Conservation (phyloP, 2,888 invertebrate species). For the Chaitophorus viminalis region DNA sequence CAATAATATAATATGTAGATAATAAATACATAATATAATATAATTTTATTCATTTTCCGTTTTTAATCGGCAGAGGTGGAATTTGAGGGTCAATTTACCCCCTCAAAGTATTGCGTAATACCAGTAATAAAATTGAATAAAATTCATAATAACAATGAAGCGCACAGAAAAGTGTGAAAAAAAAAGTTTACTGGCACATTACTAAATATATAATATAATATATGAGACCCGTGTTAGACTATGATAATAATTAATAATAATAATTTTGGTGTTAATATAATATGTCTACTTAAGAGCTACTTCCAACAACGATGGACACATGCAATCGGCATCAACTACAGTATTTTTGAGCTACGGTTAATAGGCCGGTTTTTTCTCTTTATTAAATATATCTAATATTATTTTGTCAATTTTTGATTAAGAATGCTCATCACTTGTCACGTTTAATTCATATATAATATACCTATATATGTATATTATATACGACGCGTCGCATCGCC, state of each 20-base stretch:
- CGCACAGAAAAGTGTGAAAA: slow-evolving; percentile 22
- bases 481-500: background rate
- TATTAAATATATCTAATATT: background rate
- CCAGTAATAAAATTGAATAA: slow-evolving; percentile 12
- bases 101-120: background rate
- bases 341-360: background rate
- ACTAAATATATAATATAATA: background rate
- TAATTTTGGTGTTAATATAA: slow-evolving; percentile 43
- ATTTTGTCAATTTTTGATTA: slow-evolving; percentile 12
- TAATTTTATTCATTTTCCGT: background rate
- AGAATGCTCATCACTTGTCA: background rate
- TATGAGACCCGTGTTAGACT: slow-evolving; percentile 30
- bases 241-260: slow-evolving; percentile 14
- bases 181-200: background rate
- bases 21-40: background rate
- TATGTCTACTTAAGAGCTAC: slow-evolving; percentile 33
- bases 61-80: background rate
- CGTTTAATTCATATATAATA: too few species aligned
- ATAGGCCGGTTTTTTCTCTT: background rate
- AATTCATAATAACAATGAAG: slow-evolving; percentile 32
- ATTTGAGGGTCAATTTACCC: background rate
- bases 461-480: background rate
- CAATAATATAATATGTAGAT: background rate
- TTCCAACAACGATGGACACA: slow-evolving; percentile 38
- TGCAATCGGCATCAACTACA: slow-evolving; percentile 53